Percentiles rank a stretch among this genome's conserved stretches.
These are phyloP conservation scores for Polyommatus iphigenia DNA, from an alignment of 2,888 invertebrate genomes.

Conservation along the genomic window DNA sequence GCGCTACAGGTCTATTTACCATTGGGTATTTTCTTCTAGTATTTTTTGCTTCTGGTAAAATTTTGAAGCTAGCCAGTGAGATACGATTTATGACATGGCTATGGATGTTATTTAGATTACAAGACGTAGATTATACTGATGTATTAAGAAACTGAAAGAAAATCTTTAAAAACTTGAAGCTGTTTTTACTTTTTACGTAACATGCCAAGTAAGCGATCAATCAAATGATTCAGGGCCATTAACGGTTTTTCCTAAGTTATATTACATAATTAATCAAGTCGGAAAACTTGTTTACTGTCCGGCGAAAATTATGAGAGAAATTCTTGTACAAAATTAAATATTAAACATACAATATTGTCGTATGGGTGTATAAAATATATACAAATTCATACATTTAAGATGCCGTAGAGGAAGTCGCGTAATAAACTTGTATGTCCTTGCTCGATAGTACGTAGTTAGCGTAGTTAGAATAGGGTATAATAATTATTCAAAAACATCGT, in stretches of 20 bases:
- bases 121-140: background rate
- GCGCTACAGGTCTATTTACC: too few species aligned
- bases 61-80: too few species aligned
- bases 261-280: constrained; percentile 7
- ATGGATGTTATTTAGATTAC: background rate
- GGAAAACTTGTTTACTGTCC: background rate
- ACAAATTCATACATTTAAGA: background rate
- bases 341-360: too few species aligned
- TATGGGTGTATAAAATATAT: background rate
- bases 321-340: too few species aligned
- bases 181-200: background rate
- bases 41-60: too few species aligned
- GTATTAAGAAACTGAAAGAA: background rate
- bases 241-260: background rate
- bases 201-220: background rate
- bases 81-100: too few species aligned
- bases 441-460: background rate
- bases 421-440: background rate
- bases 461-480: background rate
- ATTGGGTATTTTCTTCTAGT: too few species aligned
- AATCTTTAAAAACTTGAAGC: background rate
- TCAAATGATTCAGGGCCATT: background rate
- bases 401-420: background rate
- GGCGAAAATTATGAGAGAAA: background rate
- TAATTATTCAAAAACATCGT: constrained; percentile 2